Conservation (phyloP, 1,140 invertebrate species). For the Drosophila pseudoobscura region DNA sequence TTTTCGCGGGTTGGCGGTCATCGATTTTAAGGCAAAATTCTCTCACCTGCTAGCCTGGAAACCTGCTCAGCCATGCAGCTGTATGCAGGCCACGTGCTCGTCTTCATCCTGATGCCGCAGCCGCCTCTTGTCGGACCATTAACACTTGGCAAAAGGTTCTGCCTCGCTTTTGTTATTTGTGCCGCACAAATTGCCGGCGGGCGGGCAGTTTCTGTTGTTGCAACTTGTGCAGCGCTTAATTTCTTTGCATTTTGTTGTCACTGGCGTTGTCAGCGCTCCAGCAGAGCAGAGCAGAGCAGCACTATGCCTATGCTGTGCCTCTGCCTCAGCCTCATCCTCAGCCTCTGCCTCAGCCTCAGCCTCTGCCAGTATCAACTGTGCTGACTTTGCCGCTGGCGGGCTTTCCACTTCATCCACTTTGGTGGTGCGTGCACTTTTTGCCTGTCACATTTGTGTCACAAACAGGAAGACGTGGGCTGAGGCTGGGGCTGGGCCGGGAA, state of each 20-base stretch:
- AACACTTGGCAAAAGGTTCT: conserved; percentile 50
- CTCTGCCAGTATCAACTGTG: conserved; percentile 2
- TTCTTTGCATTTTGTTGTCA: conserved; percentile 78
- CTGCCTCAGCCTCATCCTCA: neutral
- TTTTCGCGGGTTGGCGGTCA: conserved; percentile 33
- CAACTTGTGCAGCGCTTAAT: conserved; percentile 75
- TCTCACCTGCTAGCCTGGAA: neutral
- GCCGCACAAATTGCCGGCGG: conserved; percentile 37
- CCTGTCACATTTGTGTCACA: conserved; percentile 82
- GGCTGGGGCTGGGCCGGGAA: neutral
- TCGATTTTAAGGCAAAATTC: conserved; percentile 34
- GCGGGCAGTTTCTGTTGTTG: conserved; percentile 28
- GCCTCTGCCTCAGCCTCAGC: neutral
- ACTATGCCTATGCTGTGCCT: conserved; percentile 26
- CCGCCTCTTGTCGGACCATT: conserved; percentile 19
- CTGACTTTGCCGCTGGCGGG: conserved; percentile 47
- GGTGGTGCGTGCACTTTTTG: conserved; percentile 75
- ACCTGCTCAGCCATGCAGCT: no score
- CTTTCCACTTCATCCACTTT: conserved; percentile 78
- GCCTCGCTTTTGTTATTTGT: conserved; percentile 31
- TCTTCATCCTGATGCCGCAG: neutral
- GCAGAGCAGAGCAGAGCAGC: conserved; percentile 22
- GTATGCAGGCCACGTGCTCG: conserved; percentile 40
- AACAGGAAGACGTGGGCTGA: conserved; percentile 70
- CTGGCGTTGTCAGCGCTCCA: conserved; percentile 63